Evolutionary conservation across 2,888 invertebrate genomes (phyloP).

Genomic region (Cryptocephalus primarius): DNA sequence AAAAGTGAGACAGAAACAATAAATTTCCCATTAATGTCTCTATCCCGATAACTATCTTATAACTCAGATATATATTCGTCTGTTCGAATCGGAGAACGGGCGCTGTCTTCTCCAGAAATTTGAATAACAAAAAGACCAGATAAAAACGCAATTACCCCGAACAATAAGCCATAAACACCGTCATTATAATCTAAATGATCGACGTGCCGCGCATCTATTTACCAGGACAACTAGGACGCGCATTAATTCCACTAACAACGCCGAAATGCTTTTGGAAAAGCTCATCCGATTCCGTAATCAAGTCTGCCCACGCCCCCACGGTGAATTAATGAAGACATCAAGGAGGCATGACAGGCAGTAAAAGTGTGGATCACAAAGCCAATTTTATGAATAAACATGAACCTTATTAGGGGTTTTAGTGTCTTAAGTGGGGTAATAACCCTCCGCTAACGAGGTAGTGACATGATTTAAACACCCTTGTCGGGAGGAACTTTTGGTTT

Average conservation of each 20-base stretch:
- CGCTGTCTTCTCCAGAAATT: too few relatives aligned
- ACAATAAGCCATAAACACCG: constrained; percentile 5
- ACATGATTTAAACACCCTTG: constrained; percentile 15
- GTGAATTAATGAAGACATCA: constrained; percentile 23
- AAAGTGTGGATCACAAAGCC: constrained; percentile 12
- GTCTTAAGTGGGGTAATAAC: constrained; percentile 15
- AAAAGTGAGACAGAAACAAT: too few relatives aligned
- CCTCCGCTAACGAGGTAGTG: constrained; percentile 15
- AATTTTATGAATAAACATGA: constrained; percentile 24
- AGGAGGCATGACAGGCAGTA: constrained; percentile 6
- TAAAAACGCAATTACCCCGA: neutral
- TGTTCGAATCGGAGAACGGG: too few relatives aligned
- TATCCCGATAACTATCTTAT: too few relatives aligned
- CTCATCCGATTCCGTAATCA: constrained; percentile 8
- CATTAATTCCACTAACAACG: constrained; percentile 8
- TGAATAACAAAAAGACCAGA: too few relatives aligned
- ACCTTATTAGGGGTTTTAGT: constrained; percentile 11
- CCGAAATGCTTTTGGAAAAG: constrained; percentile 4
- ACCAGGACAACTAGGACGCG: constrained; percentile 4
- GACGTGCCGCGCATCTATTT: constrained; percentile 6
- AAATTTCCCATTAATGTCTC: too few relatives aligned
- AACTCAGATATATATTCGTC: too few relatives aligned
- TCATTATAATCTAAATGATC: constrained; percentile 8
- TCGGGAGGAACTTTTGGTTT: constrained; percentile 3
- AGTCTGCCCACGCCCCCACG: constrained; percentile 14